Base-by-base conservation (phyloP, 2,888 invertebrate genomes). In the Amorpha juglandis region DNA sequence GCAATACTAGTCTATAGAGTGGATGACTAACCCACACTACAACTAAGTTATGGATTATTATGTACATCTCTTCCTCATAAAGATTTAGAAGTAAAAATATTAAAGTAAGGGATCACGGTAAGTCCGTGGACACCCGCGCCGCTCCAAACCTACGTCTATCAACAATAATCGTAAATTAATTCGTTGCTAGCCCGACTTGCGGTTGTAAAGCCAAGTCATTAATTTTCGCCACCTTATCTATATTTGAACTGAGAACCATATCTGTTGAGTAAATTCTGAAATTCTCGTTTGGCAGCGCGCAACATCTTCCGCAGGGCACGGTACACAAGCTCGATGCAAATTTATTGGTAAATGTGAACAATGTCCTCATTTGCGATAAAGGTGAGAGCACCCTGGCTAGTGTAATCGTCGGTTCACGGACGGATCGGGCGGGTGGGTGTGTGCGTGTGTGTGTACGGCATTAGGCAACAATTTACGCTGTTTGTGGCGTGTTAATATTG, bases 401-500 rank as follows among this genome's bases (percentile, higher is more conserved):
- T 70, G 77, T 86, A 81, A 79, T 80, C 80, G 83, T 81, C 81
- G 79, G 78, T 81, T 83, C 80, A 84, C 78, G 78, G 79, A 81
- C 81, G 78, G 76, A 74, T 70, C 68, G 64, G 67, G 50, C 19
- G 50, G 27, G 70, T 67, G 76, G 65, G 68, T 78, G 88, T 69
- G 74, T 70, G 76, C 64, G 68, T 78, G 88, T 92, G 92, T 76
- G 92, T 82, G 87, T 82, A 82, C 83, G 88, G 91, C 91, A 92
- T 92, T 92, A 92, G 92, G 92, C 92, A 92, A 93, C 92, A 92
- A 92, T 93, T 93, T 92, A 92, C 93, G 92, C 92, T 92, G 93
- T 92, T 93, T 92, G 93, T 88, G 92, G 93, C 88, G 92, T 93
- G 92, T 93, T 92, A 91, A 92, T 93, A 93, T 93, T 93, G 93